A percentile compares a stretch with the other conserved stretches of the same genome.
Conservation (phyloP, 2,888 invertebrate species). For the Drosophila longiperda region DNA sequence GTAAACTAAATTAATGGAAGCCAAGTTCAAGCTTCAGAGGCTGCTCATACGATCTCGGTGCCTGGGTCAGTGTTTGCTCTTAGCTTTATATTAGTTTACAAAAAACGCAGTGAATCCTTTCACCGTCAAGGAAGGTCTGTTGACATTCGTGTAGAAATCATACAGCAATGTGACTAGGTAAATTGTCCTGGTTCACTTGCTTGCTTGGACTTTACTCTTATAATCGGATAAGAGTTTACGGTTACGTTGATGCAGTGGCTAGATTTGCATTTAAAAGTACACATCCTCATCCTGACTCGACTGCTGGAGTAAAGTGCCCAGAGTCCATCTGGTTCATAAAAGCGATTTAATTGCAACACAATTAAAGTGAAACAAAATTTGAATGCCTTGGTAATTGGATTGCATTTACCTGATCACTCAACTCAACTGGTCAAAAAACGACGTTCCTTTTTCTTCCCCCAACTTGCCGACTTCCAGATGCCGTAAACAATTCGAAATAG, state of each 20-base stretch:
- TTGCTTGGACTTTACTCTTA: conserved; percentile 5
- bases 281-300: neutral
- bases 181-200: neutral
- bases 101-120: neutral
- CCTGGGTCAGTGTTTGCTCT: conserved; percentile 49
- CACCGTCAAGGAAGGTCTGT: conserved; percentile 5
- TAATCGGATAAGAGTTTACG: conserved; percentile 19
- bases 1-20: conserved; percentile 5
- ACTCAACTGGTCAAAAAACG: conserved; percentile 23
- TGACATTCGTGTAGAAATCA: conserved; percentile 30
- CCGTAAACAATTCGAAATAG: conserved; percentile 23
- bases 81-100: conserved; percentile 59
- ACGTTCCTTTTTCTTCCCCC: neutral
- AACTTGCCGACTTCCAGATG: neutral
- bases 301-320: neutral
- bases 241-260: conserved; percentile 8
- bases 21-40: conserved; percentile 1
- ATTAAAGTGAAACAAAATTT: conserved; percentile 23
- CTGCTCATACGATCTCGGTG: conserved; percentile 21
- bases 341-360: conserved; percentile 35
- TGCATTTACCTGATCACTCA: conserved; percentile 31
- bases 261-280: conserved; percentile 16
- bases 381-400: conserved; percentile 22
- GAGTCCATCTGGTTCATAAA: neutral
- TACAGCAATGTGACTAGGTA: neutral